Conservation (phyloP, 37 sponge, comb jelly and placozoan species). For the Aphrocallistes beatrix region DNA sequence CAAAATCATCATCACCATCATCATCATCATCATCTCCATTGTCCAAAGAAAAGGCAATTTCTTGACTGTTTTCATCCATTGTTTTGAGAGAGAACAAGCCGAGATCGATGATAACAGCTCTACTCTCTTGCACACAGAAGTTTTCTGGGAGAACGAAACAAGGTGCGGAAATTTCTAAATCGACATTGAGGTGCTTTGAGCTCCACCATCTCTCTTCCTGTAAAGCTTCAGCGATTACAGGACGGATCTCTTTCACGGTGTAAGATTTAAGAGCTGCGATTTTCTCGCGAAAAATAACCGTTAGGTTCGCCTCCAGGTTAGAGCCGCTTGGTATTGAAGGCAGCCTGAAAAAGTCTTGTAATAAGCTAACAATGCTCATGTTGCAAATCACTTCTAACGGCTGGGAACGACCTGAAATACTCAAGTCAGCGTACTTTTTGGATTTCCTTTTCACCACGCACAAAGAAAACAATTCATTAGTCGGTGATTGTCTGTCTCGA, state of each 20-base stretch:
- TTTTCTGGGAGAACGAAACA: not conserved
- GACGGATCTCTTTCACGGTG: conserved; percentile 6
- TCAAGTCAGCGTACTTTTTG: not conserved
- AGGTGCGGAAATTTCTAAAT: not conserved
- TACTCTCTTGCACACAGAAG: not conserved
- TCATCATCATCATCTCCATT: not conserved
- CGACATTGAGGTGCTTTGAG: not conserved
- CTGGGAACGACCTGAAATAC: not conserved
- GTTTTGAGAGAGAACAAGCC: not conserved
- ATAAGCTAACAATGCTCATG: not conserved
- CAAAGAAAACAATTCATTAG: not conserved
- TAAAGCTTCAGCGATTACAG: not conserved
- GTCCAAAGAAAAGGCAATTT: not conserved
- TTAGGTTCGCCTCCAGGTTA: not conserved
- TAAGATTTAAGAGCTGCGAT: not conserved
- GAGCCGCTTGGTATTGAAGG: not conserved
- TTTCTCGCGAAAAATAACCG: not conserved
- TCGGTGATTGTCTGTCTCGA: not conserved
- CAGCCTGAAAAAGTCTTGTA: not conserved
- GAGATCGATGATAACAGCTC: conserved; percentile 1
- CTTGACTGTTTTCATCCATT: not conserved
- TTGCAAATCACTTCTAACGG: not conserved
- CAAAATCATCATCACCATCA: not conserved
- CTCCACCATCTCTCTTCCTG: conserved; percentile 14
- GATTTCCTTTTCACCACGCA: conserved; percentile 11